Base-by-base conservation (phyloP, 1,140 invertebrate genomes). In the Nymphalis io region DNA sequence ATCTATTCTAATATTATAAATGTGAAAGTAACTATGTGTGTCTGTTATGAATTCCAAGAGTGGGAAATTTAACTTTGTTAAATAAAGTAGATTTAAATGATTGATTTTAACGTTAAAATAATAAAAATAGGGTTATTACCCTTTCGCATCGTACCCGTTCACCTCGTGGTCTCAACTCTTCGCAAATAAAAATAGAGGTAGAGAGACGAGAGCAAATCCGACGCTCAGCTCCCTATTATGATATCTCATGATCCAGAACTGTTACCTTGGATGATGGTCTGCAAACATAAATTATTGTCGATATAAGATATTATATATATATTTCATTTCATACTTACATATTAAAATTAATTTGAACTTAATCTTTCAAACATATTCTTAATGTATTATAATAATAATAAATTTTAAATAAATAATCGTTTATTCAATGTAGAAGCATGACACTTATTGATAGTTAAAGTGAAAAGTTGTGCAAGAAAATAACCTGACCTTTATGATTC, bases 121-220 rank as follows among this genome's bases (percentile, higher is more conserved):
- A 1, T 18, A 58, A 58, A 3, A 33, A 33, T 12, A 1, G 10
- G n/a, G 10, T 6, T n/a, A 2, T 53, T 55, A 55, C 18, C 63
- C 39, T 13, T 75, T 82, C 72, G 61, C 10, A 0, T 12, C 2
- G 1, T 21, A 11, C 23, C 10, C 39, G 69, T 70, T 85, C 78
- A 82, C 80, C 80, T 85, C 69, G 71, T 73, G 74, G 80, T 77
- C 70, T 68, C 76, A 70, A 69, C 70, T 77, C 67, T 72, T 78
- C 65, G 70, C 80, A 85, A 88, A 89, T 88, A 88, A 89, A 89
- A 89, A 87, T 87, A 85, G 78, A 84, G 79, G 76, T 77, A 80
- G 70, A 51, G 61, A 75, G 72, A 61, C 68, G 73, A 53, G 75
- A 57, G 73, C 76, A 86, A 84, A 86, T 84, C 81, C 82, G 73